Evolutionary conservation across 2,113 vertebrate species (phyloP).

Genomic region (Oreamnos americanus): DNA sequence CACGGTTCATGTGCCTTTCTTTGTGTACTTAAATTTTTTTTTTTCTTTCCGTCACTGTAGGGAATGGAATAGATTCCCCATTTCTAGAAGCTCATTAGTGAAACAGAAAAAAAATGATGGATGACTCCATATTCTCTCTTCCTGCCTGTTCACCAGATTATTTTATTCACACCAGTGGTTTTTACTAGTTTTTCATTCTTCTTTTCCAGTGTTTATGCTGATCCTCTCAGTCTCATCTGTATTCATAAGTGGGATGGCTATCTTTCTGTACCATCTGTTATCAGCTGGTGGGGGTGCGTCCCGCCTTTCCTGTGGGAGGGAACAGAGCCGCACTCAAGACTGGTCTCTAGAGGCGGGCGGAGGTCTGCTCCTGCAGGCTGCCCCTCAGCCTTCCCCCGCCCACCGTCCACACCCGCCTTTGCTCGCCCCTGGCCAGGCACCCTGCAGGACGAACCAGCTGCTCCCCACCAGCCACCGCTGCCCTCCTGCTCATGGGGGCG

Average conservation of each 20-base stretch:
- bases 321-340: rapidly evolving
- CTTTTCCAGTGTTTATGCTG: rapidly evolving
- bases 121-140: rapidly evolving
- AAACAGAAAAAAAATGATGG: neutral
- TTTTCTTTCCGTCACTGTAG: rapidly evolving
- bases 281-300: too few relatives aligned
- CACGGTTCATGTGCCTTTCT: neutral
- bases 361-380: neutral
- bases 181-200: neutral
- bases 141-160: too few relatives aligned
- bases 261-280: neutral
- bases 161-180: neutral
- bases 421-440: neutral
- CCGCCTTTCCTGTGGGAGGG: rapidly evolving
- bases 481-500: neutral
- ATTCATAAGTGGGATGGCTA: rapidly evolving
- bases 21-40: too few relatives aligned
- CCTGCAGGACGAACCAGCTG: neutral
- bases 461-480: neutral
- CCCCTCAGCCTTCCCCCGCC: rapidly evolving
- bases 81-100: neutral
- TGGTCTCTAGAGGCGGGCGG: rapidly evolving
- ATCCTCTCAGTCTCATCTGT: rapidly evolving
- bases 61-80: neutral
- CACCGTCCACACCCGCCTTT: neutral